These are phyloP conservation scores for Encarsia formosa DNA, from an alignment of 2,888 invertebrate genomes.

Conservation along the genomic window DNA sequence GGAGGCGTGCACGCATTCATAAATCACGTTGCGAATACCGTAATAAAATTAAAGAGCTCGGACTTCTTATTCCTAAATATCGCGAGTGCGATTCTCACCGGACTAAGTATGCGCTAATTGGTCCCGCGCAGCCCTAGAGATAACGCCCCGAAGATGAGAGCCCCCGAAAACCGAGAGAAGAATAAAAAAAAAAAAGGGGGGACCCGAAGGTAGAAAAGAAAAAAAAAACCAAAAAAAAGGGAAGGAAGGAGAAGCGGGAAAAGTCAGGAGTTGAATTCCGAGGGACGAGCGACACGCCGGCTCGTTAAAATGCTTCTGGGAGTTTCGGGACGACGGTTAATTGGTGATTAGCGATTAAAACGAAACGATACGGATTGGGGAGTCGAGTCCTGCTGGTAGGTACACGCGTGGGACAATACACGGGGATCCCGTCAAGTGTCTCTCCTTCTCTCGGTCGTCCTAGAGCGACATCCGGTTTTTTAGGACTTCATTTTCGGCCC, in stretches of 20 bases:
- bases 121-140: slow-evolving; percentile 38
- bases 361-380: slow-evolving; percentile 41
- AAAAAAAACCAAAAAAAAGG: not conserved
- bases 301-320: slow-evolving; percentile 53
- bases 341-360: slow-evolving; percentile 53
- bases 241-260: slow-evolving; percentile 2
- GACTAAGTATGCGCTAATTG: slow-evolving; percentile 51
- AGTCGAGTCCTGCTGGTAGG: too few relatives aligned
- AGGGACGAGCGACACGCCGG: slow-evolving; percentile 47
- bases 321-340: slow-evolving; percentile 49
- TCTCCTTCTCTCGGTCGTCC: too few relatives aligned
- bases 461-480: too few relatives aligned
- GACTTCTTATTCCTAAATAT: too few relatives aligned
- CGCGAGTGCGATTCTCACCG: too few relatives aligned
- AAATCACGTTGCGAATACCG: too few relatives aligned
- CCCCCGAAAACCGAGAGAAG: too few relatives aligned
- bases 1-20: not conserved
- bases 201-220: slow-evolving; percentile 16
- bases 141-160: slow-evolving; percentile 25
- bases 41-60: too few relatives aligned
- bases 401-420: too few relatives aligned
- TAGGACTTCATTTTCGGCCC: too few relatives aligned
- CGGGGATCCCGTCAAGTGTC: too few relatives aligned
- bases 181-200: too few relatives aligned
- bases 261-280: slow-evolving; percentile 46